Base-by-base conservation (phyloP, 1,140 invertebrate species). In the Rhopalosiphum maidis region DNA sequence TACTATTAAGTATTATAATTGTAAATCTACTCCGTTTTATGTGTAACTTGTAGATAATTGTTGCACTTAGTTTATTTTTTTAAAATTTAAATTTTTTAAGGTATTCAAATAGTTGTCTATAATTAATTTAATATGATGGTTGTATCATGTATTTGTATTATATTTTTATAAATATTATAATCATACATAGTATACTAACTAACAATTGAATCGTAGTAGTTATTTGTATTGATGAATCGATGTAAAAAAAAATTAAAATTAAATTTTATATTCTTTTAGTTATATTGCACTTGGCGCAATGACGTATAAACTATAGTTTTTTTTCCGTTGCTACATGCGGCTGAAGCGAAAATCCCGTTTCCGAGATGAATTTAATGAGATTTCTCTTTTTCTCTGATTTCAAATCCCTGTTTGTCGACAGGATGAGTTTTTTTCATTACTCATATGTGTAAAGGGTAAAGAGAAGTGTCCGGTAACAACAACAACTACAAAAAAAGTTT, bases 331-430 rank as follows among this genome's bases (percentile, higher is more conserved):
- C 48, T 77, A 18, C n/a, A n/a, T 54, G 48, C 37, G n/a, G 35
- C 22, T 54, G 48, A 54, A 89, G 54, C 87, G 8, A 54, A 89
- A 89, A 37, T 89, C 48, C 21, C 8, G 48, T 89, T 89, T 89
- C 48, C n/a, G 46, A 54, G 48, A 89, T 37, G 22, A 89, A 89
- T 89, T 89, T 89, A 89, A 89, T 89, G 87, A 89, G n/a, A 89
- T 54, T 89, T 89, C 87, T 54, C 48, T 5, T 89, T 51, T 89
- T 35, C n/a, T 54, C 8, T 35, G 87, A 89, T 89, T 89, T 89
- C 6, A 89, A 89, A 89, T 89, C n/a, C 21, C 9, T 23, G 48
- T 89, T 89, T 54, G n/a, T 89, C 35, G 48, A 54, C 87, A 89
- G 48, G 35, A 54, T 25, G 48, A 54, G n/a, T 51, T 46, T 23